A percentile compares a stretch with the other conserved stretches of the same genome.
phyloP scores from a whole-genome alignment of 2,113 vertebrate genomes.

The Mungos mungo region DNA sequence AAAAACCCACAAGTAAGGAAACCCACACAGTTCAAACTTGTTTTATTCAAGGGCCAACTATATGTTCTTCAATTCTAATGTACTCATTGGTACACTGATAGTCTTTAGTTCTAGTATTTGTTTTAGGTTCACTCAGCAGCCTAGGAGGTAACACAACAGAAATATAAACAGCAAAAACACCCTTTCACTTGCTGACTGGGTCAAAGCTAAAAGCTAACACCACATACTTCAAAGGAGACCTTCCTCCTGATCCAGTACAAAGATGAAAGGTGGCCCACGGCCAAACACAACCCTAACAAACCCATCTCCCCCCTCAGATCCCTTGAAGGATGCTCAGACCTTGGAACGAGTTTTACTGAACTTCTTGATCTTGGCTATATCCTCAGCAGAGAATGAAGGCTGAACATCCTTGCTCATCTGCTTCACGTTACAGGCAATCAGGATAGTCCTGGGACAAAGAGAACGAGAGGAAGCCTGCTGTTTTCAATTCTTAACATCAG shows the following conservation, averaged over 20 bases:
- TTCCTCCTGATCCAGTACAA: not conserved
- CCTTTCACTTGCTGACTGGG: not conserved
- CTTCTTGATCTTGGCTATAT: constrained; percentile 95
- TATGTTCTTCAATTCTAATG: not conserved
- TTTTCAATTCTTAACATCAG: not conserved
- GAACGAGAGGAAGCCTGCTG: not conserved
- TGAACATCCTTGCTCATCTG: constrained; percentile 94
- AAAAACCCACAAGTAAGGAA: not conserved
- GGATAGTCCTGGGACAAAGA: constrained; percentile 89
- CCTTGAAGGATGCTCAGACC: constrained; percentile 79
- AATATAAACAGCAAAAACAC: not conserved
- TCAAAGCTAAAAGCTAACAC: not conserved
- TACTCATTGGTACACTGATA: not conserved
- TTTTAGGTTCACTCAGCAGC: not conserved
- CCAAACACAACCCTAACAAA: not conserved
- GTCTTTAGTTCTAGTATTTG: not conserved
- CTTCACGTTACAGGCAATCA: constrained; percentile 95
- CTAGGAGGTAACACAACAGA: not conserved
- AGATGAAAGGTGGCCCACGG: not conserved
- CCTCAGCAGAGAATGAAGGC: constrained; percentile 90
- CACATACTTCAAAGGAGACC: not conserved
- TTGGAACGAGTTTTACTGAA: constrained; percentile 92
- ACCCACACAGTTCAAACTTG: not conserved
- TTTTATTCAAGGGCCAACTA: not conserved
- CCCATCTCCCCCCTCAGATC: not conserved